These are phyloP conservation scores for Cloeon dipterum DNA, from an alignment of 2,888 invertebrate species.

Conservation along the genomic window DNA sequence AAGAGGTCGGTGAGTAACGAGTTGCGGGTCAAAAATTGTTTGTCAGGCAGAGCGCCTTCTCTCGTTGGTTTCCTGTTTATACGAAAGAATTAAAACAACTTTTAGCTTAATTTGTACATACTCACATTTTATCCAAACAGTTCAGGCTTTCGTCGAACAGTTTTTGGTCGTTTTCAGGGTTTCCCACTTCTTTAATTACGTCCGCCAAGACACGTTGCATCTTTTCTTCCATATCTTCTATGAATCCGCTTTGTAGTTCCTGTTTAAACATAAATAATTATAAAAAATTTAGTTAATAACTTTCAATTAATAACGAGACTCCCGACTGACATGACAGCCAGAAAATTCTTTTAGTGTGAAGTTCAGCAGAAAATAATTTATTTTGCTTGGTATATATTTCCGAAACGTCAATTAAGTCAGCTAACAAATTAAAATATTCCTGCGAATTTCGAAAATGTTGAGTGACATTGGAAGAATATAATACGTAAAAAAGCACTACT, in stretches of 20 bases:
- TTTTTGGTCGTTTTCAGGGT: neutral
- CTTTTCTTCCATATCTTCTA: neutral
- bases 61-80: conserved; percentile 9
- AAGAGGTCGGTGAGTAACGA: conserved; percentile 62
- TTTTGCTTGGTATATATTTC: no score
- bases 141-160: conserved; percentile 1
- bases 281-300: no score
- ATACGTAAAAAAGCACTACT: no score
- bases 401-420: no score
- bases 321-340: no score
- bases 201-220: neutral
- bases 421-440: no score
- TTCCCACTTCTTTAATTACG: neutral
- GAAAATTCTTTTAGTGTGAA: no score
- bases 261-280: neutral
- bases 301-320: no score
- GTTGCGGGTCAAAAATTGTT: conserved; percentile 44
- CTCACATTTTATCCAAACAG: conserved; percentile 3
- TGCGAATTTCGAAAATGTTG: no score
- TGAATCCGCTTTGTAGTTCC: neutral
- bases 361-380: no score
- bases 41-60: conserved; percentile 24
- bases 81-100: neutral
- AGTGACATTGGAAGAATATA: no score
- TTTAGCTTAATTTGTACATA: neutral